These are phyloP conservation scores for Cristatella mucedo DNA, from an alignment of 2,888 invertebrate genomes.

Conservation along the genomic window DNA sequence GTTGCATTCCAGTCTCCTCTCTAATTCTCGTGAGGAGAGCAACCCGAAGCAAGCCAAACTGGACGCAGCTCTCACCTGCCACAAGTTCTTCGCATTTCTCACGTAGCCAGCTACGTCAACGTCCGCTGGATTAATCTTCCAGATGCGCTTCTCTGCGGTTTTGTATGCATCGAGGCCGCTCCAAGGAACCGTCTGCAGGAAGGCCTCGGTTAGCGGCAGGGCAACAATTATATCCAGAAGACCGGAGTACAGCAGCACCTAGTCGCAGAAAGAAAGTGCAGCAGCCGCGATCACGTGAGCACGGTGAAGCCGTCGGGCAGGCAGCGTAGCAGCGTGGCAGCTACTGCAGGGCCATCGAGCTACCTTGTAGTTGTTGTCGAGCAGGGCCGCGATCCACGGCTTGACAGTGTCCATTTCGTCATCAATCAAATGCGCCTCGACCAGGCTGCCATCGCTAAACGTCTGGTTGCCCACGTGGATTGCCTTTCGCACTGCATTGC, in stretches of 20 bases:
- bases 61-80: too few species aligned
- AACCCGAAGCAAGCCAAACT: too few species aligned
- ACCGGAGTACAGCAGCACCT: conserved; percentile 71
- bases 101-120: conserved; percentile 33
- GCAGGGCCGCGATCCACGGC: conserved; percentile 29
- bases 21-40: too few species aligned
- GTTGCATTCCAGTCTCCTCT: too few species aligned
- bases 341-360: too few species aligned
- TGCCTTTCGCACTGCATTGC: conserved; percentile 47
- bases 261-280: too few species aligned
- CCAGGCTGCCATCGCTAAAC: conserved; percentile 44
- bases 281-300: too few species aligned
- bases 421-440: conserved; percentile 52
- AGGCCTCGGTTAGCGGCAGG: conserved; percentile 66
- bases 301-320: too few species aligned
- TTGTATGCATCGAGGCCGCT: conserved; percentile 50
- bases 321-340: too few species aligned
- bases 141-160: conserved; percentile 45
- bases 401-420: conserved; percentile 63
- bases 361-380: conserved; percentile 32
- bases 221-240: conserved; percentile 80
- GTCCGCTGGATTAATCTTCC: conserved; percentile 42
- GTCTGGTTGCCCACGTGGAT: conserved; percentile 69
- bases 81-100: conserved; percentile 23
- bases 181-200: conserved; percentile 56